Percentiles rank a stretch among this genome's conserved stretches.
Evolutionary conservation across 2,888 invertebrate genomes (phyloP).

Genomic region (Polymixis lichenea): DNA sequence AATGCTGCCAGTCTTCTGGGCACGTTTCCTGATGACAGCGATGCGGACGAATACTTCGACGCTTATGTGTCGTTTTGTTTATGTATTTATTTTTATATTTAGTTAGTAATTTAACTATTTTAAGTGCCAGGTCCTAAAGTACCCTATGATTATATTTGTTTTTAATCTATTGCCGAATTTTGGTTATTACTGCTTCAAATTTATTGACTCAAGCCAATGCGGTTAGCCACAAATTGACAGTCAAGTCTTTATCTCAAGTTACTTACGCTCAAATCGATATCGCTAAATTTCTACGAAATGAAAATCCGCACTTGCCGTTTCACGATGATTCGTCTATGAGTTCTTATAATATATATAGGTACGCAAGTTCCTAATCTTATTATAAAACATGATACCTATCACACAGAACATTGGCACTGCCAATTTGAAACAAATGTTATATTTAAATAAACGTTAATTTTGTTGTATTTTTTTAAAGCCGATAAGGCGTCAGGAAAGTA

Average conservation of each 20-base stretch:
- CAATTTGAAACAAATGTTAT: constrained; percentile 28
- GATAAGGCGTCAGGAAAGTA: constrained; percentile 34
- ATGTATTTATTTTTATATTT: no score
- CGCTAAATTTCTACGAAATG: background rate
- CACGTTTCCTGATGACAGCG: no score
- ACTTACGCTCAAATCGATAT: constrained; percentile 6
- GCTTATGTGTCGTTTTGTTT: no score
- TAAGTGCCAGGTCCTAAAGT: no score
- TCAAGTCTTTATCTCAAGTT: background rate
- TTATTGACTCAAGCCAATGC: constrained; percentile 11
- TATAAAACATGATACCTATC: constrained; percentile 10
- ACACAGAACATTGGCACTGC: constrained; percentile 4
- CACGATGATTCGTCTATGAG: background rate
- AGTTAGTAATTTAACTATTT: no score
- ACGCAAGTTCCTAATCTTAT: constrained; percentile 4
- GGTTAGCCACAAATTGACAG: constrained; percentile 12
- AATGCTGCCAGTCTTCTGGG: no score
- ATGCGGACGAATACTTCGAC: no score
- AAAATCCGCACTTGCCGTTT: background rate
- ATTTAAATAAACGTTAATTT: constrained; percentile 13
- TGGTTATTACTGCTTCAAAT: background rate
- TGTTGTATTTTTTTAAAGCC: constrained; percentile 11
- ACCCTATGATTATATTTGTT: background rate
- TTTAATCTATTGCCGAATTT: background rate
- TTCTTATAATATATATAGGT: background rate